A percentile compares a stretch with the other conserved stretches of the same genome.
Conservation (phyloP, 64 coral and sea anemone genomes). For the Montipora efflorescens region DNA sequence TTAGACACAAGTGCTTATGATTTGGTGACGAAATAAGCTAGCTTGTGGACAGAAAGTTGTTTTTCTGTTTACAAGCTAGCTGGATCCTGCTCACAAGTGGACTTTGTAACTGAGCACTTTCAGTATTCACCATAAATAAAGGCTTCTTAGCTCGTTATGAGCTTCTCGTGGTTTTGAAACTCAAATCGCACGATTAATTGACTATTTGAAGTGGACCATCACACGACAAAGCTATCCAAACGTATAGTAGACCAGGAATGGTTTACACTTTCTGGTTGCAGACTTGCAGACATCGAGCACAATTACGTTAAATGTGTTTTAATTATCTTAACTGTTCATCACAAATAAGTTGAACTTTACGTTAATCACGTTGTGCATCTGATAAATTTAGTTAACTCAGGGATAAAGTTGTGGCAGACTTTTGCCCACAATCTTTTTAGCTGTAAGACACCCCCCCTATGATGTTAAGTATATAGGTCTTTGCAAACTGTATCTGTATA, state of each 20-base stretch:
- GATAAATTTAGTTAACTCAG: not conserved
- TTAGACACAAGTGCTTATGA: too few relatives aligned
- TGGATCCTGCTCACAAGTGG: too few relatives aligned
- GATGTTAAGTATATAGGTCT: not conserved
- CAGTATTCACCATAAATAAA: too few relatives aligned
- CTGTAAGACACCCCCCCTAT: not conserved
- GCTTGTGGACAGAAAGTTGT: too few relatives aligned
- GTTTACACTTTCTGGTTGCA: not conserved
- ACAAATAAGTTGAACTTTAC: not conserved
- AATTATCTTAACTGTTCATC: not conserved
- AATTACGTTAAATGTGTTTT: not conserved
- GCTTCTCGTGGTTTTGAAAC: too few relatives aligned
- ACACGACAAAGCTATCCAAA: not conserved
- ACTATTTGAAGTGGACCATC: too few relatives aligned
- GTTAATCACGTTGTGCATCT: not conserved
- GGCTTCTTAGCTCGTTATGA: too few relatives aligned
- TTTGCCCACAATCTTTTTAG: not conserved
- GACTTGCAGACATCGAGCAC: not conserved
- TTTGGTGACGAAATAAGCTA: too few relatives aligned
- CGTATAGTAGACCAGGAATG: not conserved
- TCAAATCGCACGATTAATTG: too few relatives aligned
- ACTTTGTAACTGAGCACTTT: too few relatives aligned
- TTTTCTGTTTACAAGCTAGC: too few relatives aligned
- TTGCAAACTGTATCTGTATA: not conserved
- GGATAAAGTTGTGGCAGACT: not conserved